phyloP scores from a whole-genome alignment of 1,140 invertebrate species.

The Drosophila sturtevanti region DNA sequence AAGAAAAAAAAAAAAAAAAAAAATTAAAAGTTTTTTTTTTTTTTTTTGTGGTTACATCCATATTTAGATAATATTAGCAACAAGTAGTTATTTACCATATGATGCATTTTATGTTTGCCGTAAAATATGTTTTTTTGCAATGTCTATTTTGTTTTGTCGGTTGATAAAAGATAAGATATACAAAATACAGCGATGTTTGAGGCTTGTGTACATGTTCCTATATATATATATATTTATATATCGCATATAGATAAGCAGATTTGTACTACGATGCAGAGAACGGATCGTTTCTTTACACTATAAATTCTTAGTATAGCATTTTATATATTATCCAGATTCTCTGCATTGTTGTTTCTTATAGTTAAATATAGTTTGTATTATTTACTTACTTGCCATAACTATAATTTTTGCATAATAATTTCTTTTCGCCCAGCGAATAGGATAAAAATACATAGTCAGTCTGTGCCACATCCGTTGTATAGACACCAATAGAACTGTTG shows the following conservation, averaged over 20 bases:
- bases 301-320: no score
- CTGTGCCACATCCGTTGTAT: slow-evolving; percentile 68
- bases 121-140: slow-evolving; percentile 82
- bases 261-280: not conserved
- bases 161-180: slow-evolving; percentile 67
- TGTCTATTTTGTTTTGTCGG: slow-evolving; percentile 65
- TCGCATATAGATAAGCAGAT: not conserved
- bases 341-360: not conserved
- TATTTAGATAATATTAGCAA: slow-evolving; percentile 15
- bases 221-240: not conserved
- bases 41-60: not conserved
- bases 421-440: slow-evolving; percentile 65
- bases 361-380: slow-evolving; percentile 22
- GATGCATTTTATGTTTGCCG: slow-evolving; percentile 82
- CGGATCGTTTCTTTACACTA: no score
- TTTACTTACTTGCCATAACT: slow-evolving; percentile 70
- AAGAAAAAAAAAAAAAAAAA: not conserved
- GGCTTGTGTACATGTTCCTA: slow-evolving; percentile 2
- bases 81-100: slow-evolving; percentile 62
- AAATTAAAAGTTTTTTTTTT: no score
- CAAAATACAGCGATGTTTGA: slow-evolving; percentile 38
- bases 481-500: slow-evolving; percentile 61
- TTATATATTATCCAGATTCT: not conserved
- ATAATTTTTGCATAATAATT: slow-evolving; percentile 67
- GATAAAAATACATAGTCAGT: slow-evolving; percentile 69